Conservation (phyloP, 2,888 invertebrate species). For the Chymomyza procnemis region DNA sequence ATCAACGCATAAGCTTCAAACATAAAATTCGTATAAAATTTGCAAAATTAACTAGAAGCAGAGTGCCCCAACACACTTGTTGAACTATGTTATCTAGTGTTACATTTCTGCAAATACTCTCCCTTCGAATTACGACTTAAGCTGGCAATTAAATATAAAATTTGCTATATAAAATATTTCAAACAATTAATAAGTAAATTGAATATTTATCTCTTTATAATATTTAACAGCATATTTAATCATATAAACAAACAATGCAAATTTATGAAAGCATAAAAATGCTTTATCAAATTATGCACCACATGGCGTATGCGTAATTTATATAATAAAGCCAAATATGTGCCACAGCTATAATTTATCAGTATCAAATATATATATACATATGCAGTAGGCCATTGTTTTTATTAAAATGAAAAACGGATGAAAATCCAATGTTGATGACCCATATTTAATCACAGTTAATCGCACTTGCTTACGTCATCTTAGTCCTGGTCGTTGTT, state of each 20-base stretch:
- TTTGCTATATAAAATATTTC: not conserved
- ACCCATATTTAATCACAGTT: slow-evolving; percentile 64
- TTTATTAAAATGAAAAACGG: not conserved
- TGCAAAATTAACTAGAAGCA: too few relatives aligned
- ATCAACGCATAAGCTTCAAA: too few relatives aligned
- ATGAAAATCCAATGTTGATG: slow-evolving; percentile 48
- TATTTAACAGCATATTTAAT: not conserved
- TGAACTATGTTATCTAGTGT: too few relatives aligned
- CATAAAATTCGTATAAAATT: too few relatives aligned
- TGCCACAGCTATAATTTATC: not conserved
- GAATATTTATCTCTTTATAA: not conserved
- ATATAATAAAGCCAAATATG: not conserved
- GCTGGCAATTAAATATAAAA: not conserved
- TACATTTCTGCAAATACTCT: too few relatives aligned
- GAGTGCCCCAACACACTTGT: too few relatives aligned
- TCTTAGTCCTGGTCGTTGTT: not conserved
- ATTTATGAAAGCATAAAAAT: not conserved
- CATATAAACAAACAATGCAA: not conserved
- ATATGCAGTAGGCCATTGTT: slow-evolving; percentile 9
- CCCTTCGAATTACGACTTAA: not conserved
- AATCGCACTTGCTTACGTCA: slow-evolving; percentile 35
- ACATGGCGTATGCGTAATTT: slow-evolving; percentile 39
- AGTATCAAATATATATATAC: not conserved
- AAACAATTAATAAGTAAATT: not conserved
- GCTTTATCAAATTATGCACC: not conserved